Conservation (phyloP, 2,888 invertebrate species). For the Calliphora vomitoria region DNA sequence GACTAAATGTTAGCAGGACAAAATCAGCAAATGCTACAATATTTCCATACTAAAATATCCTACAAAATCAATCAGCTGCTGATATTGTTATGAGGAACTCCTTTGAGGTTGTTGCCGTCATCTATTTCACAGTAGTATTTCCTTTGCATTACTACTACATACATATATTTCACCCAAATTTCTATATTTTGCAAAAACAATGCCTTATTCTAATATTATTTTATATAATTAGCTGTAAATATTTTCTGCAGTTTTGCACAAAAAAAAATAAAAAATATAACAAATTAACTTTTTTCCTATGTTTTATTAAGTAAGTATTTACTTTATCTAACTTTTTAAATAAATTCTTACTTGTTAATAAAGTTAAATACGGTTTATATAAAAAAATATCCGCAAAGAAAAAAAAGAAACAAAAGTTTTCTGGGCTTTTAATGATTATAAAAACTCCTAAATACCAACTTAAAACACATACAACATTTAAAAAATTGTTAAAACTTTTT, state of each 20-base stretch:
- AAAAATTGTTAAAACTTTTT: conserved; percentile 52
- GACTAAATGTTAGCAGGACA: too few species aligned
- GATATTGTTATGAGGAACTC: too few species aligned
- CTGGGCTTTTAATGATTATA: conserved; percentile 48
- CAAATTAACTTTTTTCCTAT: conserved; percentile 9
- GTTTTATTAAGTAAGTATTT: conserved; percentile 3
- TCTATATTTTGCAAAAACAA: too few species aligned
- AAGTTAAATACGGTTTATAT: conserved; percentile 51
- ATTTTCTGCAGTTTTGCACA: not conserved
- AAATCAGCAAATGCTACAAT: too few species aligned
- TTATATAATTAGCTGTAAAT: not conserved
- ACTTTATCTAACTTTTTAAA: conserved; percentile 20
- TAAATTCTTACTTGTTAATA: conserved; percentile 58
- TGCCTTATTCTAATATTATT: not conserved
- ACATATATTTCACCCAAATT: too few species aligned
- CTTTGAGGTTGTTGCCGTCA: too few species aligned
- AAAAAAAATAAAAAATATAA: not conserved
- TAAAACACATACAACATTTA: conserved; percentile 46
- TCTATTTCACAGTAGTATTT: too few species aligned
- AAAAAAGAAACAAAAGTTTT: conserved; percentile 26
- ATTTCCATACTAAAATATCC: too few species aligned
- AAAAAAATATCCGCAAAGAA: conserved; percentile 5
- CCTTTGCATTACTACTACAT: too few species aligned
- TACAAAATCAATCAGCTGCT: too few species aligned
- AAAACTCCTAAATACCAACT: conserved; percentile 45